Percentiles rank a stretch among this genome's conserved stretches.
Evolutionary conservation across 2,113 vertebrate genomes (phyloP).

Genomic region (Hiodon tergisus): DNA sequence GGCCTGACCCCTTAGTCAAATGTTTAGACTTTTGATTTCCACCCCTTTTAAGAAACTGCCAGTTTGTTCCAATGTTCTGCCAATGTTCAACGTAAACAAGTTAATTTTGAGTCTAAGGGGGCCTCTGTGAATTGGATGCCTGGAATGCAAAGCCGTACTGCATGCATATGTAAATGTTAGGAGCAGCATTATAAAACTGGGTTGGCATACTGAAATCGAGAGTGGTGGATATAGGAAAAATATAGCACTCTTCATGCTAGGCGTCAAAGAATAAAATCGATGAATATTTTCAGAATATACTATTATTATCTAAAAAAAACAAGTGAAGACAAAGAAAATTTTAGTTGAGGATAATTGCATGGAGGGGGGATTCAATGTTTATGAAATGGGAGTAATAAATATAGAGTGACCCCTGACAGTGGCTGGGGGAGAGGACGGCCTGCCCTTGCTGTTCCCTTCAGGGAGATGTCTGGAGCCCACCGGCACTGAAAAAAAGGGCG

Average conservation of each 20-base stretch:
- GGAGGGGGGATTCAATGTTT: slow-evolving; percentile 24
- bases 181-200: slow-evolving; percentile 19
- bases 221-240: slow-evolving; percentile 19
- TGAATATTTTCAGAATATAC: slow-evolving; percentile 5
- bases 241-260: not conserved
- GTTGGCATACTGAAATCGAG: not conserved
- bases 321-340: not conserved
- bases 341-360: slow-evolving; percentile 4
- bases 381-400: slow-evolving; percentile 53
- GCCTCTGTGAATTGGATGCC: slow-evolving; percentile 40
- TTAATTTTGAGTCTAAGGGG: slow-evolving; percentile 46
- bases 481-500: slow-evolving; percentile 51
- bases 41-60: slow-evolving; percentile 57
- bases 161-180: slow-evolving; percentile 57
- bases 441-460: slow-evolving; percentile 57
- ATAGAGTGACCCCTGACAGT: slow-evolving; percentile 63
- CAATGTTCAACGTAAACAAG: slow-evolving; percentile 59
- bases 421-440: slow-evolving; percentile 53
- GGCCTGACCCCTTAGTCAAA: slow-evolving; percentile 61
- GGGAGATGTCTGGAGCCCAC: slow-evolving; percentile 62
- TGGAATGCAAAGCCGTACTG: slow-evolving; percentile 59
- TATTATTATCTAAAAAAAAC: not conserved
- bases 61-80: slow-evolving; percentile 33
- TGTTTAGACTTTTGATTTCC: slow-evolving; percentile 65
- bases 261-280: not conserved